Conservation (phyloP, 2,888 invertebrate genomes). For the Phortica magna region DNA sequence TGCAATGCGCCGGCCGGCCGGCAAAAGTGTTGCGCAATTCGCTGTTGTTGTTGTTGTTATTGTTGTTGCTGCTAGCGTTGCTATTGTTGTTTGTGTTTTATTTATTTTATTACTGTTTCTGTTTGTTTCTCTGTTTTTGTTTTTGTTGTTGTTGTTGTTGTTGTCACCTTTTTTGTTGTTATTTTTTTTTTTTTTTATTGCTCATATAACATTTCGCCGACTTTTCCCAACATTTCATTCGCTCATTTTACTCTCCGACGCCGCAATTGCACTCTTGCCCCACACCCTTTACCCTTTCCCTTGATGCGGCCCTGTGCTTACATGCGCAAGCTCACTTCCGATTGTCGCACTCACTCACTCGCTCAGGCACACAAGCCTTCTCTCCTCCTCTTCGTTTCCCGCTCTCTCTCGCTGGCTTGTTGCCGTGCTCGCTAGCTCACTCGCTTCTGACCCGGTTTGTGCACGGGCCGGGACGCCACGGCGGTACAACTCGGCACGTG, state of each 20-base stretch:
- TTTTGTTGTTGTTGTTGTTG: not conserved
- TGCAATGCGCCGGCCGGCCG: constrained; percentile 65
- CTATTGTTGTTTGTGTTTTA: too few species aligned
- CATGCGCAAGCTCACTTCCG: constrained; percentile 66
- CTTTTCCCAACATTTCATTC: constrained; percentile 18
- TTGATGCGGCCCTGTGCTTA: constrained; percentile 40
- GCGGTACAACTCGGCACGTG: constrained; percentile 65
- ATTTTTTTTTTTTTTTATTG: not conserved
- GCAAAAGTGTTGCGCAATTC: constrained; percentile 66
- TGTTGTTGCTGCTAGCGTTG: too few species aligned
- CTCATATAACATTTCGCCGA: not conserved
- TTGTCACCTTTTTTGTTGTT: not conserved
- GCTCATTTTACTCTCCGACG: constrained; percentile 18
- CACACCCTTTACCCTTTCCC: constrained; percentile 41
- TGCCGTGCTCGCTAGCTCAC: not conserved
- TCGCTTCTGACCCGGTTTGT: constrained; percentile 4
- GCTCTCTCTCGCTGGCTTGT: not conserved
- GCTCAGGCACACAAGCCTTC: not conserved
- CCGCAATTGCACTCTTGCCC: constrained; percentile 14
- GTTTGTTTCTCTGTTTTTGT: not conserved
- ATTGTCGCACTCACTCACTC: constrained; percentile 48
- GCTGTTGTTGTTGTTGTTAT: too few species aligned
- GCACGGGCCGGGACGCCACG: not conserved
- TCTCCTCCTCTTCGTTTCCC: not conserved
- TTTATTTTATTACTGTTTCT: too few species aligned